Evolutionary conservation across 2,113 vertebrate genomes (phyloP).

Genomic region (Podarcis raffonei): DNA sequence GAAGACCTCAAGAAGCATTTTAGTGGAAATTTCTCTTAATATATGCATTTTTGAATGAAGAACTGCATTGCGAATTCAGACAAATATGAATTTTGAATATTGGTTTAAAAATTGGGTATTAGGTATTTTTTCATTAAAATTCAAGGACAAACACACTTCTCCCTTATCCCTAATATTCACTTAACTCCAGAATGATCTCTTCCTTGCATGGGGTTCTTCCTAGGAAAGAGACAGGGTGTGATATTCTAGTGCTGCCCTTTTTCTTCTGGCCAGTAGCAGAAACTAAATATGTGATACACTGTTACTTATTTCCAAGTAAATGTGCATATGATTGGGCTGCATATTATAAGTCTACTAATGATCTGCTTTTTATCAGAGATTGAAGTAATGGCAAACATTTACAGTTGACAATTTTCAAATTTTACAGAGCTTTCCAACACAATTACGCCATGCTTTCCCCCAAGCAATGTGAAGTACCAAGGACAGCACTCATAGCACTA

Average conservation of each 20-base stretch:
- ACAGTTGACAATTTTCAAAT: conserved; percentile 51
- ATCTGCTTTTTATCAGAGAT: not conserved
- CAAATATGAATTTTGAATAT: no score
- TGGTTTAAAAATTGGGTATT: no score
- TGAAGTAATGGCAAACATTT: conserved; percentile 43
- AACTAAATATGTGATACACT: not conserved
- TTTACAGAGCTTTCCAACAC: conserved; percentile 21
- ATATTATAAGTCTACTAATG: conserved; percentile 38
- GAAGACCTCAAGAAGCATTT: no score
- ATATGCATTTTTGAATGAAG: no score
- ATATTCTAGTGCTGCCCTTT: not conserved
- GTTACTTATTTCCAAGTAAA: not conserved
- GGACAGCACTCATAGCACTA: no score
- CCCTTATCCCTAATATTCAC: no score
- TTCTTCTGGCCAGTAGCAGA: not conserved
- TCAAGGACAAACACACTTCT: no score
- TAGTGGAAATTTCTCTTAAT: no score
- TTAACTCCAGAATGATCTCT: not conserved
- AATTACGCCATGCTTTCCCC: no score
- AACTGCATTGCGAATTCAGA: no score
- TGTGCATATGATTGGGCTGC: not conserved
- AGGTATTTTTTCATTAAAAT: no score
- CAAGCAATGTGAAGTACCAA: no score
- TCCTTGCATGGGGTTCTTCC: not conserved
- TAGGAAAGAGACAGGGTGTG: not conserved